A percentile compares a stretch with the other conserved stretches of the same genome.
Conservation (phyloP, 1,140 invertebrate genomes). For the Drosophila prosaltans region DNA sequence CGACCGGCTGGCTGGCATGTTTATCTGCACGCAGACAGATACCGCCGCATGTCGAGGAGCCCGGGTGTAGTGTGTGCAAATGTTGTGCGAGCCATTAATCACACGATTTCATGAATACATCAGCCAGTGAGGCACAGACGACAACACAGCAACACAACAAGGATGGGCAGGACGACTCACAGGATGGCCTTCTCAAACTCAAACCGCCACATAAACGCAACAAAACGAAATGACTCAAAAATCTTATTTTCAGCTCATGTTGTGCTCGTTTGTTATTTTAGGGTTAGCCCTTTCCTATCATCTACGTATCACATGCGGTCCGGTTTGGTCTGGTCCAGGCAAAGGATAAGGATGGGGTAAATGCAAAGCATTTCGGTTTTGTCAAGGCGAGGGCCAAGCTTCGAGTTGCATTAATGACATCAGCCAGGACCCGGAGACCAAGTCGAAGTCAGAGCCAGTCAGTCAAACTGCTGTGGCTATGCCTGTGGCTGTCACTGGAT, state of each 20-base stretch:
- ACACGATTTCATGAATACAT: slow-evolving; percentile 83
- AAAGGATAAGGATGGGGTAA: slow-evolving; percentile 30
- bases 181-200: not conserved
- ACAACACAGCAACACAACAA: slow-evolving; percentile 34
- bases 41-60: slow-evolving; percentile 67
- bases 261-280: slow-evolving; percentile 79
- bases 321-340: slow-evolving; percentile 13
- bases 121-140: slow-evolving; percentile 77
- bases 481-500: slow-evolving; percentile 56
- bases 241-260: slow-evolving; percentile 82
- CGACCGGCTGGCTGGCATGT: slow-evolving; percentile 50
- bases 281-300: slow-evolving; percentile 16
- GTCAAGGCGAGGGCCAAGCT: slow-evolving; percentile 37
- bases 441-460: slow-evolving; percentile 76
- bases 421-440: slow-evolving; percentile 45
- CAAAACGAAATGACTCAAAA: slow-evolving; percentile 82
- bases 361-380: slow-evolving; percentile 60
- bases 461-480: slow-evolving; percentile 62
- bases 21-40: slow-evolving; percentile 80
- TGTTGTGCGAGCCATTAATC: slow-evolving; percentile 82
- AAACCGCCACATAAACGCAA: slow-evolving; percentile 64
- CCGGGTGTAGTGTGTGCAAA: slow-evolving; percentile 71
- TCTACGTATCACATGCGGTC: slow-evolving; percentile 57
- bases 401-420: slow-evolving; percentile 79
- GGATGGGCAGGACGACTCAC: not conserved